phyloP scores from a whole-genome alignment of 2,888 invertebrate genomes.

The Orgyia antiqua region DNA sequence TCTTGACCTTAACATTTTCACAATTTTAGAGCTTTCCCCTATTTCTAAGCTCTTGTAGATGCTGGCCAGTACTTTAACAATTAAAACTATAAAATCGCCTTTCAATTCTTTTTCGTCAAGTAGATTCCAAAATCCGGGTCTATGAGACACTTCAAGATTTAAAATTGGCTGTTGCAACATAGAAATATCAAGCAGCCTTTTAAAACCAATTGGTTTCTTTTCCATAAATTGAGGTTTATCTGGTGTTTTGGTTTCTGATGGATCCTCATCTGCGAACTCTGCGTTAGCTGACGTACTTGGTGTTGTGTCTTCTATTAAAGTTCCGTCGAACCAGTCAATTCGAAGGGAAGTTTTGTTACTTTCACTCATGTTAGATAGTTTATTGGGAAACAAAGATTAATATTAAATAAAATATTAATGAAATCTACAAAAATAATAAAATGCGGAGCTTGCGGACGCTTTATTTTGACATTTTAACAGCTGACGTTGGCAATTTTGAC shows the following conservation, averaged over 20 bases:
- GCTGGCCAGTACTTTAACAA: slow-evolving; percentile 59
- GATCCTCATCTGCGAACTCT: slow-evolving; percentile 47
- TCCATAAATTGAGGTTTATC: slow-evolving; percentile 40
- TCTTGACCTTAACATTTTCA: slow-evolving; percentile 40
- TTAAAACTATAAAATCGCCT: slow-evolving; percentile 66
- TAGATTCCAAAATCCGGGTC: slow-evolving; percentile 65
- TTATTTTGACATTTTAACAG: too few relatives aligned
- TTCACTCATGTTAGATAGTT: slow-evolving; percentile 38
- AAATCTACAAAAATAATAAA: too few relatives aligned
- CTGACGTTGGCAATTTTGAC: too few relatives aligned
- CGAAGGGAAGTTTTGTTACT: slow-evolving; percentile 48
- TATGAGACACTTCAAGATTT: slow-evolving; percentile 57
- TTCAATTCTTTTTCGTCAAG: slow-evolving; percentile 53
- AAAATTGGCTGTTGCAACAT: slow-evolving; percentile 53
- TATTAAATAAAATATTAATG: too few relatives aligned
- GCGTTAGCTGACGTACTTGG: slow-evolving; percentile 22
- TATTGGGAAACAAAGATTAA: too few relatives aligned
- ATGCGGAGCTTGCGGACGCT: too few relatives aligned
- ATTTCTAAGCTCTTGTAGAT: slow-evolving; percentile 50
- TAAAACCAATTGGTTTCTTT: slow-evolving; percentile 67
- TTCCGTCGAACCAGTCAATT: slow-evolving; percentile 72
- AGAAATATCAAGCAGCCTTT: slow-evolving; percentile 58
- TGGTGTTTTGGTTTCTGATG: slow-evolving; percentile 24
- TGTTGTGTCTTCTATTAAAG: slow-evolving; percentile 49
- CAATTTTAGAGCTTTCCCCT: slow-evolving; percentile 50